Evolutionary conservation across 2,797 vertebrate species (phyloP), one percentile per base, ranked within the genome.

Genomic region (Sebastes kiyomatsui): DNA sequence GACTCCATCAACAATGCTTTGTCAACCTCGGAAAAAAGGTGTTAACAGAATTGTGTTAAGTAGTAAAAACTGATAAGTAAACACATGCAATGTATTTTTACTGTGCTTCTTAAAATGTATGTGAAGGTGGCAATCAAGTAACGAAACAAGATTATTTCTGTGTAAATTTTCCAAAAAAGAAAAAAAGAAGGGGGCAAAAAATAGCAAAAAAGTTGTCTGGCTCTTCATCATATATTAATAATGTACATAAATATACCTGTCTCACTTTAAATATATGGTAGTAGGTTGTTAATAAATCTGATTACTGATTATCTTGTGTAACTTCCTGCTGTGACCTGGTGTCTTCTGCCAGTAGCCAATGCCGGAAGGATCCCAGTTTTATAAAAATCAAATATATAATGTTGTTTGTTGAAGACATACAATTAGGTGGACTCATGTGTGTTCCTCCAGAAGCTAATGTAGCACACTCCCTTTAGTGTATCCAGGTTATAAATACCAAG

Each of bases 401-500:
- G 14, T 35, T 66, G 20, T 46, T 33, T 75, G 4, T 9, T n/a
- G 20, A 49, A 46, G 54, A 79, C 42, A 52, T 33, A 67, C 22
- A 78, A 60, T 54, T 67, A 46, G 59, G 71, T 20, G 9, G 42
- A 52, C 27, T 25, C 5, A 1, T 64, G 16, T 64, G 18, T 72
- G 32, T 58, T 80, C 46, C 38, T 55, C 35, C 55, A 67, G 59
- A 68, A 56, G 33, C 64, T 59, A 23, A 66, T 66, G 28, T 55
- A 62, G 46, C 64, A 11, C 22, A n/a, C 27, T 30, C 30, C 20
- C 59, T 58, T 58, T 25, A 69, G 35, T 52, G 7, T 32, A 56
- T 84, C 54, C 52, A 66, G 62, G 67, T 64, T 72, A 80, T 91
- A 88, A 89, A 88, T 77, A 74, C 65, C 72, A 56, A 46, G 6